Conservation (phyloP, 2,888 invertebrate genomes). For the Agrotis ipsilon region DNA sequence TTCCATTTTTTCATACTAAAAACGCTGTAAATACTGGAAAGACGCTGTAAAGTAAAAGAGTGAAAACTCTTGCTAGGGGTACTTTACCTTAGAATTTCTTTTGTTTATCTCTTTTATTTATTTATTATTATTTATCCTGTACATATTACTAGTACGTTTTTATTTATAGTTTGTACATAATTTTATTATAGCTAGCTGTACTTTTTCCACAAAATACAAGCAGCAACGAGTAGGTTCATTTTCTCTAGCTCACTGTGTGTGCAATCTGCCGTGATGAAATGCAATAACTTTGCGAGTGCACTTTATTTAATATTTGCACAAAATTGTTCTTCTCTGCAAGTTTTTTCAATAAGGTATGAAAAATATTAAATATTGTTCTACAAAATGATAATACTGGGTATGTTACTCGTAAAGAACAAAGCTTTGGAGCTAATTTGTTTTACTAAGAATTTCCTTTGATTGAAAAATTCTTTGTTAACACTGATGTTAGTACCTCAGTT, state of each 20-base stretch:
- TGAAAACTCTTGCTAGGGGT: too few relatives aligned
- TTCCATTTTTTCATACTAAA: too few relatives aligned
- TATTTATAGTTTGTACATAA: too few relatives aligned
- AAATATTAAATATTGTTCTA: neutral
- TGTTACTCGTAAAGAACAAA: neutral
- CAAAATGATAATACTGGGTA: neutral
- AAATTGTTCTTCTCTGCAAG: neutral
- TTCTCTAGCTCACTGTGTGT: neutral
- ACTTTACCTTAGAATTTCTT: too few relatives aligned
- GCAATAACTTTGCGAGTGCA: slow-evolving; percentile 2
- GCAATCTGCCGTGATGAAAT: slow-evolving; percentile 12
- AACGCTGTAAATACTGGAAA: too few relatives aligned
- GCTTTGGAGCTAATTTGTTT: neutral
- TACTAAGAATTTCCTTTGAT: neutral
- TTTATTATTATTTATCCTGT: too few relatives aligned
- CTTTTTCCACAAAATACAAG: neutral
- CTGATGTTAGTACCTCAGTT: neutral
- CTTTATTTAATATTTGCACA: slow-evolving; percentile 8
- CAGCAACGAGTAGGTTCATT: slow-evolving; percentile 19
- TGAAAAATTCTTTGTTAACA: neutral
- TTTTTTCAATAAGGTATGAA: neutral
- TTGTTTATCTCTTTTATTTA: too few relatives aligned
- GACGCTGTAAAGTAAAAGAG: too few relatives aligned
- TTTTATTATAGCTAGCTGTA: too few relatives aligned
- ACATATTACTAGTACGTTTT: too few relatives aligned